Evolutionary conservation across 2,888 invertebrate species (phyloP), one percentile per base, ranked within the genome.

Genomic region (Brachyptera risi): DNA sequence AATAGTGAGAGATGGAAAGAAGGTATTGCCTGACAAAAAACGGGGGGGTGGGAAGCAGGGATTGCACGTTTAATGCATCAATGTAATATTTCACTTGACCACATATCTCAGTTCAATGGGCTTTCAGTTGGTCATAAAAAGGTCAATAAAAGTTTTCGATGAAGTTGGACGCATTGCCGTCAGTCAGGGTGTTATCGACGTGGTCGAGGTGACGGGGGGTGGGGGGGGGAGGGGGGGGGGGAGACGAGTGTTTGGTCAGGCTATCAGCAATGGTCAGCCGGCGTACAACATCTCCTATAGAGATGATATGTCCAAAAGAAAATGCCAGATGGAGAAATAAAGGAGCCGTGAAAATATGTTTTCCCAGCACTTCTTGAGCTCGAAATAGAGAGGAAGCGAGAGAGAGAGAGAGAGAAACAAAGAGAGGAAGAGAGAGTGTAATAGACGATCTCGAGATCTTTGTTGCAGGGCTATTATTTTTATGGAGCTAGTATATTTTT

Each of bases 251-350:
- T 47, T 47, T 47, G 47, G 47, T 47, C 47, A 47, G 24, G 47
- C 47, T 47, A 47, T 47, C 47, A 47, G 47, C 47, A 47, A 21
- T 47, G 24, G 47, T 47, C 47, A 47, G 47, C 23, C 24, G 47
- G 47, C 47, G n/a, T 42, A 42, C 42, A 42, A 42, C 21, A 21
- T 17, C 42, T 21, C 17, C 42, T n/a, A 47, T 4, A 3, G 5
- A 4, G 23, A n/a, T n/a, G 47, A 24, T 47, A 24, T 23, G 3
- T 4, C 3, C n/a, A 24, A 21, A 23, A 24, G 19, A 23, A 21
- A 21, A 9, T 31, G 24, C 2, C 7, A 19, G 47, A 9, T 3
- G 24, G 11, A 11, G 11, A 23, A 19, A 23, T 5, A 4, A 24
- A 47, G 5, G 31, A 31, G 11, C 11, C 31, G 31, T 31, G 31